A percentile compares a stretch with the other conserved stretches of the same genome.
Conservation (phyloP, 2,113 vertebrate species). For the Tyrannus savana region DNA sequence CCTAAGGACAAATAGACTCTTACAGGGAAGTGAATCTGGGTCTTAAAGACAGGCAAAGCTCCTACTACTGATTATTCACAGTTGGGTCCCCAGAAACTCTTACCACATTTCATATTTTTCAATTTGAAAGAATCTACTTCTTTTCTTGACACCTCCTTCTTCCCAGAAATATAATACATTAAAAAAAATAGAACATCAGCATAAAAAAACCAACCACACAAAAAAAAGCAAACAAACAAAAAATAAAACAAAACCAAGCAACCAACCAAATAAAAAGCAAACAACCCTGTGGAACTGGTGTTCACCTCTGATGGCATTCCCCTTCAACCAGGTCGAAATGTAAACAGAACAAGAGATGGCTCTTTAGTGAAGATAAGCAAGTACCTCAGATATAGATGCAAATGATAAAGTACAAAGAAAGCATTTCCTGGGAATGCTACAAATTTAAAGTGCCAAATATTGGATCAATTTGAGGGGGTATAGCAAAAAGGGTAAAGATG, state of each 20-base stretch:
- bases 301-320: neutral
- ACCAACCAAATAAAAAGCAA: neutral
- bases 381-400: neutral
- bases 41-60: slow-evolving; percentile 63
- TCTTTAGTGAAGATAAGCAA: neutral
- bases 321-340: neutral
- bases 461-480: neutral
- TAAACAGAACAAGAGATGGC: neutral
- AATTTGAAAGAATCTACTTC: slow-evolving; percentile 56
- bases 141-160: slow-evolving; percentile 60
- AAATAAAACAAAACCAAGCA: neutral
- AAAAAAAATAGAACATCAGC: slow-evolving; percentile 51
- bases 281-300: neutral
- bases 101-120: slow-evolving; percentile 72
- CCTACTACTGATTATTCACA: slow-evolving; percentile 68
- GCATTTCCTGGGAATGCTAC: neutral
- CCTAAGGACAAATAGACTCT: slow-evolving; percentile 63
- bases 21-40: slow-evolving; percentile 59
- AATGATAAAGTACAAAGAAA: neutral
- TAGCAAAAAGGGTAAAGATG: neutral
- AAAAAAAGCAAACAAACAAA: neutral
- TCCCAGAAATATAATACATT: slow-evolving; percentile 57
- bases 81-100: slow-evolving; percentile 49
- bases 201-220: neutral
- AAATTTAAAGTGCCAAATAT: neutral